Percentiles rank a stretch among this genome's conserved stretches.
Conservation (phyloP, 2,888 invertebrate species). For the Drosophila hawaiiensis region DNA sequence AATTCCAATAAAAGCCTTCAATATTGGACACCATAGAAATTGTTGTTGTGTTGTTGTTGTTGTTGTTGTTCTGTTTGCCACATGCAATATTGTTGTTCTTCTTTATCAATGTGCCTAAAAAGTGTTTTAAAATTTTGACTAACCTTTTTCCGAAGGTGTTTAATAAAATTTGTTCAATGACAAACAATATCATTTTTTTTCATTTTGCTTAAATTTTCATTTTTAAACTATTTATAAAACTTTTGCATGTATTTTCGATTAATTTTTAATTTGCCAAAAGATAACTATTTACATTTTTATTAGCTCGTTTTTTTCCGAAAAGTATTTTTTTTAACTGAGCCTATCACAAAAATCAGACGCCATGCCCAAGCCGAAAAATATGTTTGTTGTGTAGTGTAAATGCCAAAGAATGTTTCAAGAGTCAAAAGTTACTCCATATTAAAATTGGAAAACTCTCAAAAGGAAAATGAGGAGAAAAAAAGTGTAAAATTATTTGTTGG, state of each 20-base stretch:
- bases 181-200: constrained; percentile 71
- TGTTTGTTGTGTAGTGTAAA: constrained; percentile 35
- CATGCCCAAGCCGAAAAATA: constrained; percentile 66
- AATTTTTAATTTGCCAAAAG: constrained; percentile 55
- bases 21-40: constrained; percentile 61
- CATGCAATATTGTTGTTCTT: constrained; percentile 50
- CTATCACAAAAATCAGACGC: constrained; percentile 78
- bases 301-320: constrained; percentile 53
- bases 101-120: constrained; percentile 79
- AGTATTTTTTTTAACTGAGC: constrained; percentile 47
- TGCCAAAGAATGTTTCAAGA: constrained; percentile 51
- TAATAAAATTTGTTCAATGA: constrained; percentile 78
- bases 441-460: constrained; percentile 16
- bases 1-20: constrained; percentile 83
- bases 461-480: constrained; percentile 14
- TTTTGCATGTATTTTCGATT: constrained; percentile 72
- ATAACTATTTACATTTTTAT: constrained; percentile 56
- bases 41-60: constrained; percentile 10
- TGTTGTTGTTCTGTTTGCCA: constrained; percentile 47
- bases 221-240: constrained; percentile 79
- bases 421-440: constrained; percentile 40
- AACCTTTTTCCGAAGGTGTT: constrained; percentile 50
- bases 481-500: constrained; percentile 52
- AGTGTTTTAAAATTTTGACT: constrained; percentile 81
- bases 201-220: background rate